phyloP scores from a whole-genome alignment of 2,797 vertebrate genomes.

The Helarctos malayanus region DNA sequence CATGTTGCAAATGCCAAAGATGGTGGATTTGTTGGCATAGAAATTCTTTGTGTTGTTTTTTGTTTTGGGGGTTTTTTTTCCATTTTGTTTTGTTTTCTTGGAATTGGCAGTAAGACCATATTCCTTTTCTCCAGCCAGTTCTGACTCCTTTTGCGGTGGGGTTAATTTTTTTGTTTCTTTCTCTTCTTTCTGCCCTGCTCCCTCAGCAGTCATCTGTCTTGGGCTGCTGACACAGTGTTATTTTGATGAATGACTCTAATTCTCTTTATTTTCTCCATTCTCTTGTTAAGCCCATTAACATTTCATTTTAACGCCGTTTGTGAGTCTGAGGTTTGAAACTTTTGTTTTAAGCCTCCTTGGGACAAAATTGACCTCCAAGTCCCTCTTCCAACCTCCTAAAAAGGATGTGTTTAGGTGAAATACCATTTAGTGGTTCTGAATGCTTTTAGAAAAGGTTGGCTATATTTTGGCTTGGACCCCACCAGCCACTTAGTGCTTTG shows the following conservation, averaged over 20 bases:
- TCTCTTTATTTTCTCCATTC: slow-evolving; percentile 67
- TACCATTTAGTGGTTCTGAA: slow-evolving; percentile 26
- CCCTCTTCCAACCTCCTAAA: background rate
- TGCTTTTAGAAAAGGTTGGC: background rate
- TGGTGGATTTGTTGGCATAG: background rate
- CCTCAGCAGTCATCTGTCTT: slow-evolving; percentile 23
- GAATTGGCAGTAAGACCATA: background rate
- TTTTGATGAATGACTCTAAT: slow-evolving; percentile 73
- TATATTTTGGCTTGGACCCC: background rate
- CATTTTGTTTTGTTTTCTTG: slow-evolving; percentile 4
- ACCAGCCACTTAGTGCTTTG: background rate
- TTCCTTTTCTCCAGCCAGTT: slow-evolving; percentile 45
- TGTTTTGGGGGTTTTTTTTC: background rate
- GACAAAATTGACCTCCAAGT: background rate
- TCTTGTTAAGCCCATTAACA: slow-evolving; percentile 58
- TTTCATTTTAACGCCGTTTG: slow-evolving; percentile 66
- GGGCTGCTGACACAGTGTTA: slow-evolving; percentile 54
- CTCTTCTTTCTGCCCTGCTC: background rate
- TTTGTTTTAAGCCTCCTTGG: slow-evolving; percentile 24
- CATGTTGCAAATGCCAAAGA: slow-evolving; percentile 34
- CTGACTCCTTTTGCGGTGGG: background rate
- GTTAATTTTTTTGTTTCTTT: background rate
- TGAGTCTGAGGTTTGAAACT: slow-evolving; percentile 28
- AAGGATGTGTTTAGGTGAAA: background rate
- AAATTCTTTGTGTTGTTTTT: background rate